Conservation (phyloP, 2,113 vertebrate species). For the Choloepus hoffmanni region DNA sequence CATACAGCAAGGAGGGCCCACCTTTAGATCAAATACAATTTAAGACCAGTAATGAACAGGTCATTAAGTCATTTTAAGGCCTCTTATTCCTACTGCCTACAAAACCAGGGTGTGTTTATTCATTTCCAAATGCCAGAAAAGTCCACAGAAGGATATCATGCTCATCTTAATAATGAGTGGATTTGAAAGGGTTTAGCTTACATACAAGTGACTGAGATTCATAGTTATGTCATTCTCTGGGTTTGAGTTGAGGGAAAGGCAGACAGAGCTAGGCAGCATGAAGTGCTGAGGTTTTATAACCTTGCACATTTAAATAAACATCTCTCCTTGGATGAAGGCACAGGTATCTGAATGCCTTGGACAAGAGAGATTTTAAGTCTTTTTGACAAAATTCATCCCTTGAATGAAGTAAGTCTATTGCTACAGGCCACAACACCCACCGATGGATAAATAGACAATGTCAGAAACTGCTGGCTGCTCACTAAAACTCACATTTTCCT, state of each 20-base stretch:
- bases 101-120: conserved; percentile 44
- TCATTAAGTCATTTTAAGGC: conserved; percentile 69
- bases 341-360: conserved; percentile 2
- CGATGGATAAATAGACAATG: neutral
- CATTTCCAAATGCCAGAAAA: conserved; percentile 62
- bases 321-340: conserved; percentile 42
- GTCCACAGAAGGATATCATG: conserved; percentile 14
- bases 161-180: conserved; percentile 9
- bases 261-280: neutral
- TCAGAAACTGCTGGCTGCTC: neutral
- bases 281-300: conserved; percentile 2
- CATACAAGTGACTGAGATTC: neutral
- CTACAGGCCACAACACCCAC: neutral
- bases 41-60: conserved; percentile 66
- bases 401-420: conserved; percentile 36
- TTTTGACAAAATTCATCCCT: conserved; percentile 40
- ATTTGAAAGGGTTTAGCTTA: neutral
- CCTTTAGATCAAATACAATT: conserved; percentile 76
- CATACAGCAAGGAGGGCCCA: conserved; percentile 41
- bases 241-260: neutral
- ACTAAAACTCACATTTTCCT: neutral
- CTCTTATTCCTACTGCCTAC: conserved; percentile 54
- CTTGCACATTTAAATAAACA: conserved; percentile 47
- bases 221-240: neutral
- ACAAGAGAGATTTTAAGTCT: neutral